Evolutionary conservation across 2,113 vertebrate species (phyloP).

Genomic region (Mellivora capensis): DNA sequence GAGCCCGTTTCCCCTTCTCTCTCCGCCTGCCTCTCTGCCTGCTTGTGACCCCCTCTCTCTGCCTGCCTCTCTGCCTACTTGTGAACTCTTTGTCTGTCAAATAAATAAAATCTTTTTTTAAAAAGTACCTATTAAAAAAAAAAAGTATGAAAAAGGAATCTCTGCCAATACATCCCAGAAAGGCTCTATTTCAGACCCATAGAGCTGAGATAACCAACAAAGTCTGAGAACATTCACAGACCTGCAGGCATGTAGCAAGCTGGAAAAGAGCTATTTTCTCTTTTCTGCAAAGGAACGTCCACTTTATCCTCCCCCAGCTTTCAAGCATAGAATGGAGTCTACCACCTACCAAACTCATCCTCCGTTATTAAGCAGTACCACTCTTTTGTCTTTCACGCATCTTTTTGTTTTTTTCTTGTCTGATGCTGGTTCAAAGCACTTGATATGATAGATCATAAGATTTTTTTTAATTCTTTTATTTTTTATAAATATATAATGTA

Average conservation of each 20-base stretch:
- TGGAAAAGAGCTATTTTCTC: neutral
- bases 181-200: neutral
- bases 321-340: neutral
- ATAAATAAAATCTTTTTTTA: no score
- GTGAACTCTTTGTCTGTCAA: no score
- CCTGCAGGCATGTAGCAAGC: neutral
- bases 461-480: no score
- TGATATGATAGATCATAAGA: neutral
- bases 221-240: neutral
- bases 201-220: neutral
- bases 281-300: neutral
- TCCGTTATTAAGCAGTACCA: neutral
- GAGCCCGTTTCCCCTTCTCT: no score
- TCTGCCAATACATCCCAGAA: neutral
- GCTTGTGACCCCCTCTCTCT: no score
- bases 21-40: no score
- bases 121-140: no score
- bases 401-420: neutral
- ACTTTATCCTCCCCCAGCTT: neutral
- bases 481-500: no score
- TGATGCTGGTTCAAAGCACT: neutral
- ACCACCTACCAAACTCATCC: neutral
- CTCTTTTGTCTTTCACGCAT: neutral
- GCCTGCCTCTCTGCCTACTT: no score
- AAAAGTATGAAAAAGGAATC: neutral